These are phyloP conservation scores for Oreochromis grahami DNA, from an alignment of 2,797 vertebrate species.

Conservation along the genomic window DNA sequence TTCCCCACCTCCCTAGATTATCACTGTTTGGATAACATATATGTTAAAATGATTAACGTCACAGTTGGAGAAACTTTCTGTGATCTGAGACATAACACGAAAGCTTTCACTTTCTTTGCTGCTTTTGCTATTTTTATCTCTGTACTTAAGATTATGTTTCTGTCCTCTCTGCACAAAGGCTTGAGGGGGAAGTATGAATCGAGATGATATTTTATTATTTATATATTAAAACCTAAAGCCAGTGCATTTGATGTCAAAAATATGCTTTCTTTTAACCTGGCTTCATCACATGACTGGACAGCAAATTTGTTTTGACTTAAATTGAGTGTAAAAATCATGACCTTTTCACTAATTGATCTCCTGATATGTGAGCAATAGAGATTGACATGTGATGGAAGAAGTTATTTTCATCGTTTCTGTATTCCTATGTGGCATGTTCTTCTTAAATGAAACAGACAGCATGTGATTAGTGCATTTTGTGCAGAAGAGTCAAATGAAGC, in stretches of 20 bases:
- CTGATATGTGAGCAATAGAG: neutral
- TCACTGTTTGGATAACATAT: neutral
- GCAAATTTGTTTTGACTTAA: neutral
- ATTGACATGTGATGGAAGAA: neutral
- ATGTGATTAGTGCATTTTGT: neutral
- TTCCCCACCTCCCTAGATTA: neutral
- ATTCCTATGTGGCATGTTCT: fast-evolving
- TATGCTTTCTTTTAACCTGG: neutral
- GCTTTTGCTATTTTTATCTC: constrained; percentile 34
- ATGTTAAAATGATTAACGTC: neutral
- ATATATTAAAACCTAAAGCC: neutral
- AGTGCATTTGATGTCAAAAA: neutral
- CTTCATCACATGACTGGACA: neutral
- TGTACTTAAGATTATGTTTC: constrained; percentile 13
- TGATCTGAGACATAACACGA: neutral
- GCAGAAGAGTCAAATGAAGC: neutral
- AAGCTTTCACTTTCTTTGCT: constrained; percentile 10
- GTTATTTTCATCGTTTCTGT: neutral
- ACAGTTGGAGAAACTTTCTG: constrained; percentile 23
- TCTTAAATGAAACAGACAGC: neutral
- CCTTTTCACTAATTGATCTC: neutral
- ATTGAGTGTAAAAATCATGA: neutral
- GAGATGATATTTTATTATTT: neutral
- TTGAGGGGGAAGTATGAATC: neutral
- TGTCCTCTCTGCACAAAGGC: constrained; percentile 4